These are phyloP conservation scores for Macrobrachium nipponense DNA, from an alignment of 1,140 invertebrate genomes.

Conservation along the genomic window DNA sequence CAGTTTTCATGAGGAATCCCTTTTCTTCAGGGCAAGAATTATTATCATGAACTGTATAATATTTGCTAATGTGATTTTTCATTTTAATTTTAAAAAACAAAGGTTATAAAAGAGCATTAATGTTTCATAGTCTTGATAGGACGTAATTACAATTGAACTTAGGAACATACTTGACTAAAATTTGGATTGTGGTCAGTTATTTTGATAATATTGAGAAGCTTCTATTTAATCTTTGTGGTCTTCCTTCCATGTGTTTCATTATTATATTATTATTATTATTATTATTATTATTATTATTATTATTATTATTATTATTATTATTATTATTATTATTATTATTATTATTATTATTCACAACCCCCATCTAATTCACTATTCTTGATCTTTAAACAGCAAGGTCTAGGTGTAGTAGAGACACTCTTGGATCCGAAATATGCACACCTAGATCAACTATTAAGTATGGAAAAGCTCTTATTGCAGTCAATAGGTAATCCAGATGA, in stretches of 20 bases:
- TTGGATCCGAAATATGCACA: conserved; percentile 24
- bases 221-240: too few species aligned
- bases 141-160: too few species aligned
- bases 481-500: conserved; percentile 54
- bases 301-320: neutral
- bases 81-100: too few species aligned
- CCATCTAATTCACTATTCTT: neutral
- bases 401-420: conserved; percentile 49
- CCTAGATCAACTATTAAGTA: conserved; percentile 50
- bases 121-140: too few species aligned
- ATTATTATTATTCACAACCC: neutral
- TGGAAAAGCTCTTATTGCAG: conserved; percentile 55
- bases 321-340: neutral
- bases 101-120: too few species aligned
- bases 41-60: too few species aligned
- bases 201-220: too few species aligned
- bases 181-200: too few species aligned
- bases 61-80: too few species aligned
- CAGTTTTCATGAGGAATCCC: too few species aligned
- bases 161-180: too few species aligned
- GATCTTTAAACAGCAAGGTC: conserved; percentile 33
- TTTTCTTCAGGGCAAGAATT: too few species aligned
- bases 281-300: neutral
- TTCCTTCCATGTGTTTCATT: neutral
- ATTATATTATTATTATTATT: neutral